A percentile compares a stretch with the other conserved stretches of the same genome.
phyloP scores from a whole-genome alignment of 1,140 invertebrate genomes.

The Hypothenemus hampei region DNA sequence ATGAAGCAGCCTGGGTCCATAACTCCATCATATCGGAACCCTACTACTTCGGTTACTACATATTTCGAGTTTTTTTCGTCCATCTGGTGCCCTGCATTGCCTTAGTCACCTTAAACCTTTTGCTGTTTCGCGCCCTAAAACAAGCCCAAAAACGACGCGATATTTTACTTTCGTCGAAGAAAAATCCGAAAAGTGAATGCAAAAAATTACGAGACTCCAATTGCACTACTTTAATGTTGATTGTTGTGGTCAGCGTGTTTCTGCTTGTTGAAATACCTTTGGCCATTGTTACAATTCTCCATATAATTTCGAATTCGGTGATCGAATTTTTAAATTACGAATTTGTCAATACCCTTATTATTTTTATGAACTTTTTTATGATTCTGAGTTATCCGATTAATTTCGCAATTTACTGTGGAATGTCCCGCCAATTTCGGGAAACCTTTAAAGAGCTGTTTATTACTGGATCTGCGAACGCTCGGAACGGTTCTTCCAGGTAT shows the following conservation, averaged over 20 bases:
- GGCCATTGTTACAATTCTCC: constrained; percentile 78
- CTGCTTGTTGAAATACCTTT: constrained; percentile 86
- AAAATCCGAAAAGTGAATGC: constrained; percentile 79
- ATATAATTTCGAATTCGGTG: constrained; percentile 73
- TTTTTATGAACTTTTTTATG: constrained; percentile 89
- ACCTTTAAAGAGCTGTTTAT: constrained; percentile 89
- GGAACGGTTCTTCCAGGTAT: constrained; percentile 67
- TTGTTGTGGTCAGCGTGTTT: constrained; percentile 91
- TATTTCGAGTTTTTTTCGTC: constrained; percentile 85
- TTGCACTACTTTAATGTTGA: constrained; percentile 90
- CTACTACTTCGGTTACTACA: constrained; percentile 77
- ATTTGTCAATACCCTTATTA: constrained; percentile 75
- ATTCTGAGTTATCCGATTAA: constrained; percentile 88
- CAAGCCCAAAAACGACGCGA: constrained; percentile 75
- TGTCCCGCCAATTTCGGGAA: constrained; percentile 89
- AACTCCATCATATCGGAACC: constrained; percentile 58
- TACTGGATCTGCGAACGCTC: constrained; percentile 53
- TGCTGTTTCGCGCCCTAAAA: constrained; percentile 80
- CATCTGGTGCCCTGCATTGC: constrained; percentile 84
- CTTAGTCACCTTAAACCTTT: constrained; percentile 81
- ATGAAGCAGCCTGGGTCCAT: constrained; percentile 61
- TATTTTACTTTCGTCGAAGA: constrained; percentile 65
- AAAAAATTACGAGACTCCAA: constrained; percentile 80
- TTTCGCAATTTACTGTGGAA: constrained; percentile 94
- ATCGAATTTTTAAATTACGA: constrained; percentile 71